Percentiles rank a stretch among this genome's conserved stretches.
These are phyloP conservation scores for Lanistes nyassanus DNA, from an alignment of 1,140 invertebrate species.

Conservation along the genomic window DNA sequence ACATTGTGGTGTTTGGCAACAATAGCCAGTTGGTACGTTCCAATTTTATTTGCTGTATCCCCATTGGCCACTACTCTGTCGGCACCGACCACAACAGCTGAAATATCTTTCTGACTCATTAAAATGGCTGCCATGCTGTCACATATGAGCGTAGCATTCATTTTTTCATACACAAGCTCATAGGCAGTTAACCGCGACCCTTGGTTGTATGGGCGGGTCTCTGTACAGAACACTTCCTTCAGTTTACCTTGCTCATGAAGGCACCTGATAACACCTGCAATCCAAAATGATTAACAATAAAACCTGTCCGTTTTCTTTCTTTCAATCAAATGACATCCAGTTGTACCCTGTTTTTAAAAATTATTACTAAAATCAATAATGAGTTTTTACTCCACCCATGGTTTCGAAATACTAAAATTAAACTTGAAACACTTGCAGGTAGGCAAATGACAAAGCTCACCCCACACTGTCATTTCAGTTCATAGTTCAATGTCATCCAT, in stretches of 20 bases:
- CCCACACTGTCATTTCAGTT: too few species aligned
- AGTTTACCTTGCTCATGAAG: constrained; percentile 79
- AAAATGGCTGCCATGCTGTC: constrained; percentile 94
- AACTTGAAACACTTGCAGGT: not conserved
- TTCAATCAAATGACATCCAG: too few species aligned
- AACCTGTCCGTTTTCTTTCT: too few species aligned
- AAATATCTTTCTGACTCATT: constrained; percentile 76
- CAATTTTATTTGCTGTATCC: constrained; percentile 99
- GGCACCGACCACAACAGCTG: constrained; percentile 69
- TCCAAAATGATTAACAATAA: too few species aligned
- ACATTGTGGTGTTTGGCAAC: constrained; percentile 89
- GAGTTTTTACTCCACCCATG: too few species aligned
- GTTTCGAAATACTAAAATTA: not conserved
- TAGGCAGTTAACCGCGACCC: constrained; percentile 92
- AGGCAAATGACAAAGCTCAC: too few species aligned
- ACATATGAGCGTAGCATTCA: constrained; percentile 92
- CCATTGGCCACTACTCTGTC: constrained; percentile 87
- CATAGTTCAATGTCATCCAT: too few species aligned
- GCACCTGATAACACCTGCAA: constrained; percentile 82
- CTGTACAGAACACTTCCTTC: constrained; percentile 92
- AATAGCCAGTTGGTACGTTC: constrained; percentile 95
- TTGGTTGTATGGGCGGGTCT: constrained; percentile 98
- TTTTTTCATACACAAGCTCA: constrained; percentile 92
- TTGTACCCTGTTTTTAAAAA: too few species aligned
- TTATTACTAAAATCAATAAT: too few species aligned